Conservation (phyloP, 2,888 invertebrate species). For the Octonoba sinensis region DNA sequence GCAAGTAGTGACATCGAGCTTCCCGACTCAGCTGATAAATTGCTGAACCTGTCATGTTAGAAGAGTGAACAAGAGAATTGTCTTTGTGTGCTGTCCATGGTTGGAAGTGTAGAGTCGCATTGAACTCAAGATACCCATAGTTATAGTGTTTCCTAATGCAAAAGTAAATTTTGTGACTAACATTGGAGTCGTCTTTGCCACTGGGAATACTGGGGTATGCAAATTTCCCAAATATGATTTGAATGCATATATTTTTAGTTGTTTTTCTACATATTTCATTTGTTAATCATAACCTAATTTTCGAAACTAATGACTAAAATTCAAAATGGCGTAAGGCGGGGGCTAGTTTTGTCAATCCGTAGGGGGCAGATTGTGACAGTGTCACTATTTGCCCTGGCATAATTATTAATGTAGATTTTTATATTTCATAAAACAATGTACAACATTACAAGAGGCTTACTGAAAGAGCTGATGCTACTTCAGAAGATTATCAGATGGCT, state of each 20-base stretch:
- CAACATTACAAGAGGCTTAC: constrained; percentile 4
- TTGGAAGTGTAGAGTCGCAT: not conserved
- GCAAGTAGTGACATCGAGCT: not conserved
- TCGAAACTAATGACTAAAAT: not conserved
- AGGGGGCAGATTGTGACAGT: too few species aligned
- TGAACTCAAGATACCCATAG: not conserved
- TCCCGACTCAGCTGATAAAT: not conserved
- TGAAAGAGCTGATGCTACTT: constrained; percentile 3
- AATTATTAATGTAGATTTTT: not conserved
- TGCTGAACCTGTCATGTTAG: not conserved
- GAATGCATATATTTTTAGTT: not conserved
- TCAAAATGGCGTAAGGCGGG: not conserved
- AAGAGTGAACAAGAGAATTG: not conserved
- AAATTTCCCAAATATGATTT: not conserved
- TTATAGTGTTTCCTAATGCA: not conserved
- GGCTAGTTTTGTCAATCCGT: too few species aligned
- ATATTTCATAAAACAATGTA: not conserved
- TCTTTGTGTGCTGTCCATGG: not conserved
- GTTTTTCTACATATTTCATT: not conserved
- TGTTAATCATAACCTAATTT: not conserved
- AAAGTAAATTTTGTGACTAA: constrained; percentile 2
- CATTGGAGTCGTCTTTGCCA: constrained; percentile 2
- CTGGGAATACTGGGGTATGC: not conserved
- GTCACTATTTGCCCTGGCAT: not conserved
- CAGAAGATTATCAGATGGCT: not conserved